Conservation (phyloP, 2,797 vertebrate genomes). For the Valencia hispanica region DNA sequence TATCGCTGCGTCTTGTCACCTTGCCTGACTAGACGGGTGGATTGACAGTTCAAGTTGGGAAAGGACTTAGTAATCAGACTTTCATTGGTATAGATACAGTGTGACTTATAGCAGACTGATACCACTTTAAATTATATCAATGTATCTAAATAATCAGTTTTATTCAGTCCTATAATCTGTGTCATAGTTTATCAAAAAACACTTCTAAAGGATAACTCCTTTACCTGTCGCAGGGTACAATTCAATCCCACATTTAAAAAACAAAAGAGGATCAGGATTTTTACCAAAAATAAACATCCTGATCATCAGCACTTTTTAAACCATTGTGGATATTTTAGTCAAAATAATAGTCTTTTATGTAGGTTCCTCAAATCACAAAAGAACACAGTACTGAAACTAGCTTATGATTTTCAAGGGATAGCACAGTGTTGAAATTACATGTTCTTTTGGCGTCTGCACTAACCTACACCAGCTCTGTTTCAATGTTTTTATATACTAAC, state of each 20-base stretch:
- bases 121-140: neutral
- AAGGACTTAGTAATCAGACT: neutral
- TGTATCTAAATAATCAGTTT: neutral
- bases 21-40: conserved; percentile 24
- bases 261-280: neutral
- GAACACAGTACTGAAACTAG: too few relatives aligned
- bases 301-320: neutral
- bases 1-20: conserved; percentile 43
- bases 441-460: too few relatives aligned
- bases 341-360: too few relatives aligned
- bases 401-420: too few relatives aligned
- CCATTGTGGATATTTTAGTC: too few relatives aligned
- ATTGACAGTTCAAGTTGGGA: conserved; percentile 1
- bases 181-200: neutral
- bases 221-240: neutral
- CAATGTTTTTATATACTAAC: too few relatives aligned
- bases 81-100: neutral
- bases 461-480: too few relatives aligned
- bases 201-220: neutral
- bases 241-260: neutral
- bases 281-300: neutral
- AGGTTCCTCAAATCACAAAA: too few relatives aligned
- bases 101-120: neutral
- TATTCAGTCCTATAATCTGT: neutral
- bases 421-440: too few relatives aligned